Percentiles rank a stretch among this genome's conserved stretches.
Evolutionary conservation across 2,888 invertebrate species (phyloP).

Genomic region (Leuctra nigra): DNA sequence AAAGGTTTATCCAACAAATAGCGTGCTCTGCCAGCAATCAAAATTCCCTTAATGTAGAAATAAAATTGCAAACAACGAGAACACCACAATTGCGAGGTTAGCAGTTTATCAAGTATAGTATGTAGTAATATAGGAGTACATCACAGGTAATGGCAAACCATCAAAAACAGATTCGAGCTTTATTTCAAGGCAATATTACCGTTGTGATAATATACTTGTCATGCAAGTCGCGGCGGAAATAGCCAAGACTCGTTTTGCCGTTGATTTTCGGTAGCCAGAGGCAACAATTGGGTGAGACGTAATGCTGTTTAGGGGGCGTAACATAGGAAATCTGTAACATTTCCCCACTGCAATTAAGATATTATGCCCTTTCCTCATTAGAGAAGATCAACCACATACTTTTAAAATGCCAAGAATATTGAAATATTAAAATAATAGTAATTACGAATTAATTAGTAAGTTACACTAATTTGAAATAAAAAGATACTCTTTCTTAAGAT

Average conservation of each 20-base stretch:
- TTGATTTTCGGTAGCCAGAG: conserved; percentile 30
- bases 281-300: conserved; percentile 33
- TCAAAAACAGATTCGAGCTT: conserved; percentile 17
- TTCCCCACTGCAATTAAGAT: not conserved
- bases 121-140: no score
- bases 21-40: conserved; percentile 4
- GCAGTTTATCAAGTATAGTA: no score
- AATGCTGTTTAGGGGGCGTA: conserved; percentile 39
- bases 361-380: no score
- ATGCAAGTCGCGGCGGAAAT: conserved; percentile 34
- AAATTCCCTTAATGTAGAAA: not conserved
- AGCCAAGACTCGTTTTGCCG: conserved; percentile 30
- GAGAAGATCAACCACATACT: no score
- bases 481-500: no score
- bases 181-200: no score
- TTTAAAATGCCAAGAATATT: no score
- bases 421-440: no score
- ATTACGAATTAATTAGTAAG: no score
- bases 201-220: conserved; percentile 41
- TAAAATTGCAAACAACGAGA: not conserved
- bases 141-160: conserved; percentile 20
- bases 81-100: no score
- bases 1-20: no score
- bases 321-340: conserved; percentile 47
- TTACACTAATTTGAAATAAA: no score